Base-by-base conservation (phyloP, 2,888 invertebrate species). In the Steromphala cineraria region DNA sequence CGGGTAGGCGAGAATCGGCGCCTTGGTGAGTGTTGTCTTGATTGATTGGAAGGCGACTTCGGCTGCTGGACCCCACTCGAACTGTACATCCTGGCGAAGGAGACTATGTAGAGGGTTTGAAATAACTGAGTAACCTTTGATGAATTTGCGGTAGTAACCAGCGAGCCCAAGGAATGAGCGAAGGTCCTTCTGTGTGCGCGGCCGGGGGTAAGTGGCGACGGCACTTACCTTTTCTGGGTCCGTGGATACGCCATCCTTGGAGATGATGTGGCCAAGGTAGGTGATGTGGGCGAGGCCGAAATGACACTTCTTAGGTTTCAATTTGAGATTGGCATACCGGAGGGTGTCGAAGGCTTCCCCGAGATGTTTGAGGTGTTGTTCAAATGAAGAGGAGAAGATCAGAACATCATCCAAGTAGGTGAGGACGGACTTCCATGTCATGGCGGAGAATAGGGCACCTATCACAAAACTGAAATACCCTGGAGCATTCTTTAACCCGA, bases 391-490 rank as follows among this genome's bases (percentile, higher is more conserved):
- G 19, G 79, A 81, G 62, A 84, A 86, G n/a, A 85, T 75, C 7
- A 85, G 62, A 10, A 86, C 83, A 71, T 87, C 87, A 80, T 88
- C 88, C 15, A 85, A 75, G 62, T 88, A 88, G n/a, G 83, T 80
- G 15, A 87, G 53, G 0, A 81, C 80, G 67, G 75, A 83, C 78
- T 86, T 85, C 83, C 85, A 87, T 21, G 85, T 80, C 21, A 87
- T 46, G 10, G 78, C 78, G 19, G 81, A 19, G 13, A 87, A 74
- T 10, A 85, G 80, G 10, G 77, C 53, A 7, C 80, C 40, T 81
- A 86, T 86, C 0, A 85, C 52, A 0, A 77, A 62, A 71, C 84
- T 82, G 77, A 87, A 87, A 19, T 79, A 52, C 67, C 82, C 82
- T 2, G 84, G 81, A 5, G 83, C 81, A 79, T 87, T 85, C 62